Base-by-base conservation (phyloP, 1,140 invertebrate genomes). In the Asobara japonica region DNA sequence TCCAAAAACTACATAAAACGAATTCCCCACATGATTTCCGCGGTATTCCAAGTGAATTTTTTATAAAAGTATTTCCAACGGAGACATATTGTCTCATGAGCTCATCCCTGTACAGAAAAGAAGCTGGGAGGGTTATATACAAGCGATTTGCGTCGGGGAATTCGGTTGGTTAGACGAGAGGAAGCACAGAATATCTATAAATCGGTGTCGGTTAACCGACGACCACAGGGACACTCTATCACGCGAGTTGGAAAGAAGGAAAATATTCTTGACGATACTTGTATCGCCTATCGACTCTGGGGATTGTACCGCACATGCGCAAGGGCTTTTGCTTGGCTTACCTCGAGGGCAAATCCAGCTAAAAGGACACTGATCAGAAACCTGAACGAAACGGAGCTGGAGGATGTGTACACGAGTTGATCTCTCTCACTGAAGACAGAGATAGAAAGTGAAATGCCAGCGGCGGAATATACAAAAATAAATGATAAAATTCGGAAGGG, bases 221-320 rank as follows among this genome's bases (percentile, higher is more conserved):
- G 45, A 68, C 69, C 38, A 31, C 25, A 31, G 62, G 65, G 69
- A 71, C 69, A 71, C 22, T 71, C 61, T 65, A 71, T 71, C 64
- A 72, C 64, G 13, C 20, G n/a, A 25, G 51, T 56, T 56, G 18
- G 51, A 56, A 29, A 51, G 45, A 64, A 60, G 29, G 48, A 48
- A 72, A 72, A 66, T 66, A 66, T 62, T 60, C 64, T 36, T 27
- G 36, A 33, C 30, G 62, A 72, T 71, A 71, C 64, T 56, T 22
- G 20, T 22, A 56, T 56, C 25, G 51, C 22, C 51, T 56, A 56
- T 56, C 51, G 51, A 56, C 51, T 56, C 51, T 25, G 51, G 22
- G 51, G 18, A 25, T 56, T 18, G 22, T 25, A 25, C 25, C 8
- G 22, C 18, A 27, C 5, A 13, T 25, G 51, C 51, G 51, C 51